Conservation (phyloP, 2,113 vertebrate species). For the Dasypus novemcinctus region DNA sequence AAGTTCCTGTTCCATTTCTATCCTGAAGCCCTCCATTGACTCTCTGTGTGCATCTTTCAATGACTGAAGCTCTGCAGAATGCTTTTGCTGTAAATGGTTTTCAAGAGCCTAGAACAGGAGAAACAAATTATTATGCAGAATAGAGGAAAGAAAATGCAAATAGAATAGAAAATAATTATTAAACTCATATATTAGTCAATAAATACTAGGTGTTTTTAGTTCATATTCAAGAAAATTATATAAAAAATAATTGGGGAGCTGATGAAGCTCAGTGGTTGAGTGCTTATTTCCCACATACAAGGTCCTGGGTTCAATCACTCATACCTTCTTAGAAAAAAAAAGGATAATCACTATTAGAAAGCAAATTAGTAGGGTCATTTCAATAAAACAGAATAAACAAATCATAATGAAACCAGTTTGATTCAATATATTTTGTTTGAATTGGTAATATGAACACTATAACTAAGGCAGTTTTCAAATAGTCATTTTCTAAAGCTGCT, state of each 20-base stretch:
- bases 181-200: not conserved
- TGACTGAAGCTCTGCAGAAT: slow-evolving; percentile 92
- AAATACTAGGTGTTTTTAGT: not conserved
- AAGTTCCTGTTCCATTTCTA: slow-evolving; percentile 97
- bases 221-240: slow-evolving; percentile 38
- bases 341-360: not conserved
- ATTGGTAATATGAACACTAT: not conserved
- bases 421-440: not conserved
- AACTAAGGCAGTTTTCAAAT: not conserved
- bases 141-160: not conserved
- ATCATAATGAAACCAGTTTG: not conserved
- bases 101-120: slow-evolving; percentile 89
- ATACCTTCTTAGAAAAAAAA: no score
- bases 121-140: slow-evolving; percentile 19
- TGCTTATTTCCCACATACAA: no score
- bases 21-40: slow-evolving; percentile 94
- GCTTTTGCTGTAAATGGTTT: slow-evolving; percentile 93
- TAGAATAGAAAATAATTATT: not conserved
- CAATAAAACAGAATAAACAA: not conserved
- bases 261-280: no score
- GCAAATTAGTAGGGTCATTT: not conserved
- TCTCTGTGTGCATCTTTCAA: slow-evolving; percentile 94
- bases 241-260: not conserved
- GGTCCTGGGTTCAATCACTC: no score
- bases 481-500: slow-evolving; percentile 30